phyloP scores from a whole-genome alignment of 2,113 vertebrate species.

The Elephantulus edwardii region DNA sequence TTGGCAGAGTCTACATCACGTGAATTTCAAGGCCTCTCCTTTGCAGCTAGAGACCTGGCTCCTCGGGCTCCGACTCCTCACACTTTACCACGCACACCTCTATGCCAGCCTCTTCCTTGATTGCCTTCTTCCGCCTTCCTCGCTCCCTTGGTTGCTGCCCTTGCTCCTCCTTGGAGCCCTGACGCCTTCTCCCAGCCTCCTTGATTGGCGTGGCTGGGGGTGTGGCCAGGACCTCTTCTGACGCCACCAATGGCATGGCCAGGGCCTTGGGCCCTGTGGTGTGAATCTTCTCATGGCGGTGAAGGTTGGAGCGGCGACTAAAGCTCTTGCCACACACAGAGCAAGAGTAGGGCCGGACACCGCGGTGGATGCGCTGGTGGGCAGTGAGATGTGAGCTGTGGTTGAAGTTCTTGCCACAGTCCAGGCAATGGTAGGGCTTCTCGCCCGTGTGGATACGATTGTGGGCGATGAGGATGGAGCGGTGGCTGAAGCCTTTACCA shows the following conservation, averaged over 20 bases:
- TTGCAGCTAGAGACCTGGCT: neutral
- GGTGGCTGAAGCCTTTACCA: slow-evolving; percentile 56
- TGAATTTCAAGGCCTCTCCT: slow-evolving; percentile 65
- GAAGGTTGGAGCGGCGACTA: slow-evolving; percentile 63
- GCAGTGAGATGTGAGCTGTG: slow-evolving; percentile 56
- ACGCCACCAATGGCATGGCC: slow-evolving; percentile 41
- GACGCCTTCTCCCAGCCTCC: neutral
- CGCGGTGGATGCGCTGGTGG: slow-evolving; percentile 67
- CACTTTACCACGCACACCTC: neutral
- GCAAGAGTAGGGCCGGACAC: slow-evolving; percentile 62
- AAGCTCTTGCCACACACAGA: slow-evolving; percentile 70
- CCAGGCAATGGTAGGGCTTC: neutral
- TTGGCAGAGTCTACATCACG: neutral
- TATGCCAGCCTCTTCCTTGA: neutral
- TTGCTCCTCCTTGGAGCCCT: neutral
- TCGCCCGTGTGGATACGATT: slow-evolving; percentile 54
- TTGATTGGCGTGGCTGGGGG: too few species aligned
- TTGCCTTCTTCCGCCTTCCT: neutral
- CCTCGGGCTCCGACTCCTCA: neutral
- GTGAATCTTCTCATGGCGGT: slow-evolving; percentile 78
- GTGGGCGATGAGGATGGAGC: slow-evolving; percentile 63
- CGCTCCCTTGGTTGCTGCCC: neutral
- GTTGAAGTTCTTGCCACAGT: slow-evolving; percentile 49
- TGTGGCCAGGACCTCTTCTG: too few species aligned
- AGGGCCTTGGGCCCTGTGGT: slow-evolving; percentile 62